phyloP scores from a whole-genome alignment of 2,113 vertebrate species.

The Dipodomys merriami region DNA sequence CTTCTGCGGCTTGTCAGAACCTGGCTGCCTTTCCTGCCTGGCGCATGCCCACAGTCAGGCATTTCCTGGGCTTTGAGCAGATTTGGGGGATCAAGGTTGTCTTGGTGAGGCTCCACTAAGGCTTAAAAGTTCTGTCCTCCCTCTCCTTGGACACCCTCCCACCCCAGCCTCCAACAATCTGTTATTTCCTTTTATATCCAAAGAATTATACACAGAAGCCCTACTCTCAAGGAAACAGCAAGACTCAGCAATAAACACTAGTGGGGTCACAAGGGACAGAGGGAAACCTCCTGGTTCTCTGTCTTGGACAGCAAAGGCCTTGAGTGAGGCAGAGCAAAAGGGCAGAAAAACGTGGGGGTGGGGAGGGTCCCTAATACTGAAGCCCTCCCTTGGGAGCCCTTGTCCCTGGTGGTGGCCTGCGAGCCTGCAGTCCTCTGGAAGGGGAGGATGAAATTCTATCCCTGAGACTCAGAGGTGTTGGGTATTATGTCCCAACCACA shows the following conservation, averaged over 20 bases:
- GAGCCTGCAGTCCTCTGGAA: neutral
- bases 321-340: neutral
- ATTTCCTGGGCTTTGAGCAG: neutral
- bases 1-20: neutral
- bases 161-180: conserved; percentile 31
- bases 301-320: neutral
- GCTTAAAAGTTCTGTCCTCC: neutral
- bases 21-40: neutral
- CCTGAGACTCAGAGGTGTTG: conserved; percentile 37
- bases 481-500: conserved; percentile 69
- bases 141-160: neutral
- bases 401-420: neutral
- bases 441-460: conserved; percentile 66
- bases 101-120: neutral
- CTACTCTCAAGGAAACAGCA: conserved; percentile 54
- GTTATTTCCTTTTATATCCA: conserved; percentile 75
- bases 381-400: rapidly evolving
- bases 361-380: neutral
- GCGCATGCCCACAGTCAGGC: neutral
- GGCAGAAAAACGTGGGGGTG: neutral
- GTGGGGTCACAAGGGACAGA: conserved; percentile 22
- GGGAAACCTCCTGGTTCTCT: conserved; percentile 12
- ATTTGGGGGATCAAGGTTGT: neutral
- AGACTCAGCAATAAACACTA: conserved; percentile 51
- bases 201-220: conserved; percentile 76